Conservation (phyloP, 2,888 invertebrate genomes). For the Keiferia lycopersicella region DNA sequence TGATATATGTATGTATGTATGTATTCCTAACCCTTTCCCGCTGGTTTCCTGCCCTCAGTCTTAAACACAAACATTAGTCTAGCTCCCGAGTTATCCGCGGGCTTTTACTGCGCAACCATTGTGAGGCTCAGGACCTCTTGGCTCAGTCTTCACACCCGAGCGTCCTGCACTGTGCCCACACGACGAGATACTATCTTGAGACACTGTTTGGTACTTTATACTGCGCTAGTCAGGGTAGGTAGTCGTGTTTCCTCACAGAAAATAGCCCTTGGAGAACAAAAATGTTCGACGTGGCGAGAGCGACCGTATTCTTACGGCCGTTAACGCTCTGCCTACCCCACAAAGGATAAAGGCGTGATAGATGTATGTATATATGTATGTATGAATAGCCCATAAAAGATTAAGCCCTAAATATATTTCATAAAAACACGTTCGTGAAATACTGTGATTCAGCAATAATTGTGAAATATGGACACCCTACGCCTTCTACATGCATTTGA, state of each 20-base stretch:
- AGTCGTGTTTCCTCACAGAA: no score
- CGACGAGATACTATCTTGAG: not conserved
- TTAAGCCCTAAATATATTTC: no score
- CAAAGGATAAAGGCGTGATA: no score
- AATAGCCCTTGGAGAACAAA: no score
- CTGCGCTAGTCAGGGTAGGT: no score
- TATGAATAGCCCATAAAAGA: no score
- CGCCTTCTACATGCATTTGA: constrained; percentile 4
- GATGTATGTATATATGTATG: no score
- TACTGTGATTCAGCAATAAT: not conserved
- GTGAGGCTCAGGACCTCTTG: constrained; percentile 25
- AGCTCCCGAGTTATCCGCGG: constrained; percentile 36
- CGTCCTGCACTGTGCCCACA: constrained; percentile 7
- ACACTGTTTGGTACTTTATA: not conserved
- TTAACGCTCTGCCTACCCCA: no score
- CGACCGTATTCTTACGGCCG: no score
- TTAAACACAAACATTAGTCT: constrained; percentile 33
- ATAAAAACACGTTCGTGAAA: no score
- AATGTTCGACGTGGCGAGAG: no score
- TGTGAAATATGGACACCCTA: not conserved
- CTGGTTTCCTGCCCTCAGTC: constrained; percentile 15
- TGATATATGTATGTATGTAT: no score
- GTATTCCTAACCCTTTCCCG: not conserved
- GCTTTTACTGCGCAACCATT: constrained; percentile 32
- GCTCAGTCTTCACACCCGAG: constrained; percentile 19